Conservation (phyloP, 2,113 vertebrate genomes). For the Pachypanchax playfairii region DNA sequence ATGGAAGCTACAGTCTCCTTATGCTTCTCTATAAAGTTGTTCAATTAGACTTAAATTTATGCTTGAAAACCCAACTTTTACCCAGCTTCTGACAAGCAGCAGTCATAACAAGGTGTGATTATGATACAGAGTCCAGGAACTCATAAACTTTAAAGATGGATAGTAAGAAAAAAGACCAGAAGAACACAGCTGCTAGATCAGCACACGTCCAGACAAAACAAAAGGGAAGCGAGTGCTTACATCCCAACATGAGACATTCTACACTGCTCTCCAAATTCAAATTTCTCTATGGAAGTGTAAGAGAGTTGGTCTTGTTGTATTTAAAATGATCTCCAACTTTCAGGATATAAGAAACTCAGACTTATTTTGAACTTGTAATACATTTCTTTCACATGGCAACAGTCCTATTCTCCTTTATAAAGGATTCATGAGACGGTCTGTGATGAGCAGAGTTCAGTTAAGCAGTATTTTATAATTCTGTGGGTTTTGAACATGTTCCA, state of each 20-base stretch:
- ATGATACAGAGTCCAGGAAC: conserved; percentile 46
- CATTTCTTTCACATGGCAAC: conserved; percentile 22
- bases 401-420: conserved; percentile 34
- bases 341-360: conserved; percentile 16
- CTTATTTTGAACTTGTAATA: conserved; percentile 27
- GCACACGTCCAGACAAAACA: conserved; percentile 32
- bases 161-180: conserved; percentile 18
- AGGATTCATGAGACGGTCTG: conserved; percentile 39
- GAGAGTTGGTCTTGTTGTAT: neutral
- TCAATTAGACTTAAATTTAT: conserved; percentile 52
- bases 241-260: conserved; percentile 41
- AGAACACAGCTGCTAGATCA: conserved; percentile 66
- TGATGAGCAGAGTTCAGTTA: conserved; percentile 36
- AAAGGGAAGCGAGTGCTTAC: conserved; percentile 13
- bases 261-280: conserved; percentile 30
- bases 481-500: conserved; percentile 34
- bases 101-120: conserved; percentile 50
- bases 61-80: conserved; percentile 57
- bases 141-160: conserved; percentile 47
- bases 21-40: conserved; percentile 23
- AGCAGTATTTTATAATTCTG: conserved; percentile 44
- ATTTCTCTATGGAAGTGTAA: conserved; percentile 18
- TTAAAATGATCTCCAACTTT: conserved; percentile 37
- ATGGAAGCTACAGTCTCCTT: conserved; percentile 19
- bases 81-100: conserved; percentile 67